Percentiles rank a stretch among this genome's conserved stretches.
Evolutionary conservation across 2,888 invertebrate genomes (phyloP).

Genomic region (Torymus auratus): DNA sequence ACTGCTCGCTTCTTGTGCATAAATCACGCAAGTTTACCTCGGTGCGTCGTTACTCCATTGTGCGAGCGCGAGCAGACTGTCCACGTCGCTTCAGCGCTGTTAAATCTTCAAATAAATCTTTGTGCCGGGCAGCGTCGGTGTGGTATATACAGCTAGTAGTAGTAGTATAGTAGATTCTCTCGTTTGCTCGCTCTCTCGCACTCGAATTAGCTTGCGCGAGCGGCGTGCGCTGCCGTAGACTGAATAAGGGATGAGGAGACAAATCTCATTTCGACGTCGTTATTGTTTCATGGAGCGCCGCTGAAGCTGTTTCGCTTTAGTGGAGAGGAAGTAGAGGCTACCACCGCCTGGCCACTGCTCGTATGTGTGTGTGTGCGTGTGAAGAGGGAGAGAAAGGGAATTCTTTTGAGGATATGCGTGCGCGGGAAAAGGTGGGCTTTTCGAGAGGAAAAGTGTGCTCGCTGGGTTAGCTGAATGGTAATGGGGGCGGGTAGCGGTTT

Average conservation of each 20-base stretch:
- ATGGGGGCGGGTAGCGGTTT: no score
- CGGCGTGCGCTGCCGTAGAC: slow-evolving; percentile 12
- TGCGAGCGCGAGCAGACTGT: slow-evolving; percentile 37
- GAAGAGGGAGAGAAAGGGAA: no score
- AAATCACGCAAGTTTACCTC: slow-evolving; percentile 69
- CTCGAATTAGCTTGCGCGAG: not conserved
- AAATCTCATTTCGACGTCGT: slow-evolving; percentile 58
- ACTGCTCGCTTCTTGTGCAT: slow-evolving; percentile 64
- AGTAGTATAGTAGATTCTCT: no score
- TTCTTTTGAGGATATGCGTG: no score
- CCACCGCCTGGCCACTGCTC: no score
- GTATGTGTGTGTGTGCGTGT: no score
- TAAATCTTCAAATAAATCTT: slow-evolving; percentile 59
- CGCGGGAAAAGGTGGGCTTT: no score
- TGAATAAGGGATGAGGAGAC: slow-evolving; percentile 55
- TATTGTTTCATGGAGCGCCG: slow-evolving; percentile 55
- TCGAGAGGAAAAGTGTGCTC: no score
- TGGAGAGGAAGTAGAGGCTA: no score
- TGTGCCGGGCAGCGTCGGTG: slow-evolving; percentile 34
- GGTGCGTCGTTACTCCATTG: slow-evolving; percentile 48
- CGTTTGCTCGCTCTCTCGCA: no score
- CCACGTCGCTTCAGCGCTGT: slow-evolving; percentile 48
- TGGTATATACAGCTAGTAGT: not conserved
- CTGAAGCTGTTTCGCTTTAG: no score
- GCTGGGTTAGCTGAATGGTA: no score